Percentiles rank a stretch among this genome's conserved stretches.
phyloP scores from a whole-genome alignment of 92 coral and sea anemone species.

The Porites rus region DNA sequence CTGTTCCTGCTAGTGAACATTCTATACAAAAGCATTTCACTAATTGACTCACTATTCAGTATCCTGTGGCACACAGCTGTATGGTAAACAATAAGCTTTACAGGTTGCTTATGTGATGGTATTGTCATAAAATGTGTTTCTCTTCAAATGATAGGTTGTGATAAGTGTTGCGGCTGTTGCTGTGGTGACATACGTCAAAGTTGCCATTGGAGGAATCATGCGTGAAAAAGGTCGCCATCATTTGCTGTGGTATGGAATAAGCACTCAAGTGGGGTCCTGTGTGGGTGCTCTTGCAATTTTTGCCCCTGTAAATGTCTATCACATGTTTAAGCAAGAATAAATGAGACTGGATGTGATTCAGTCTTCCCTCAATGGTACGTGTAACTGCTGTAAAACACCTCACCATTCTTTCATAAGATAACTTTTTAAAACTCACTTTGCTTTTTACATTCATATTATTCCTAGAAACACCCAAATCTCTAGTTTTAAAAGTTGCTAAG shows the following conservation, averaged over 20 bases:
- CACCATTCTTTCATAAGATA: no score
- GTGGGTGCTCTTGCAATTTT: constrained; percentile 92
- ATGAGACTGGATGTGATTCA: no score
- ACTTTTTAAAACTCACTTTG: not conserved
- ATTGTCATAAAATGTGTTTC: no score
- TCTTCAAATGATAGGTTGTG: constrained; percentile 56
- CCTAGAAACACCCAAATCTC: not conserved
- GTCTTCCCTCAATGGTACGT: no score
- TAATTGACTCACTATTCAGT: no score
- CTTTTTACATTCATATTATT: not conserved
- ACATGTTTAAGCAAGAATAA: constrained; percentile 73
- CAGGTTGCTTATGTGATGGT: not conserved
- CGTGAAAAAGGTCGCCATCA: constrained; percentile 88
- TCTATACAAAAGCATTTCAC: no score
- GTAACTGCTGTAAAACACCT: no score
- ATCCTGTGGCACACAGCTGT: no score
- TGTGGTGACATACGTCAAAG: constrained; percentile 86
- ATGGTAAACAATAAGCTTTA: no score
- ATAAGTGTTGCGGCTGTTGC: constrained; percentile 87
- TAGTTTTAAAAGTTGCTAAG: no score
- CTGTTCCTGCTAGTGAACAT: no score
- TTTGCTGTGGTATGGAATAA: constrained; percentile 90
- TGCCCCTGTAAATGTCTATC: constrained; percentile 90
- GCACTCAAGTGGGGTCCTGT: constrained; percentile 92
- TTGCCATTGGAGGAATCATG: constrained; percentile 91